Base-by-base conservation (phyloP, 1,140 invertebrate genomes). In the Heliconius eleuchia region DNA sequence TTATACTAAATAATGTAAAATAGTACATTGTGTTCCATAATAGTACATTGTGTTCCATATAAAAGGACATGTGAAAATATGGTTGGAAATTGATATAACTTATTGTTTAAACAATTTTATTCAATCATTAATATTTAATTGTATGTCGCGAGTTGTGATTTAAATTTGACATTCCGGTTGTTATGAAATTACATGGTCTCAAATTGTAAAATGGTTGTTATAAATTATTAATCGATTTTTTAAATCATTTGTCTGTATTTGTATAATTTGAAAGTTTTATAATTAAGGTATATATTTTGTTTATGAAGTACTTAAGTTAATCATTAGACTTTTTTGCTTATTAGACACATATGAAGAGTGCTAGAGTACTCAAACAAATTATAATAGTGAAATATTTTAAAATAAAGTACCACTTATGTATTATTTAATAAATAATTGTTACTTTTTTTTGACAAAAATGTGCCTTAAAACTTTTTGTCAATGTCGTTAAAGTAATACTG, bases 81-180 rank as follows among this genome's bases (percentile, higher is more conserved):
- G 0, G 13, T 27, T 66, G 23, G 3, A 66, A 66, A 30, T 66
- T 11, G 27, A 66, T 66, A 27, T 27, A 66, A 6, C 9, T 27
- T 66, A 66, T 27, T 27, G 30, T 66, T 37, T 37, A 37, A 37
- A 37, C 34, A 37, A 37, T 7, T 27, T 66, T 27, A 66, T 66
- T 11, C 11, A 66, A 27, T 66, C 9, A 30, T 27, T 66, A 66
- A 66, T 80, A 19, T 55, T 71, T 74, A 39, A 73, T 5, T 76
- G 1, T 19, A 71, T 27, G 50, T 71, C 34, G 23, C 23, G 57
- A 76, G 50, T 83, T 82, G 82, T 87, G 79, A 85, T 87, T 85
- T 78, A 81, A 88, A 86, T 86, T 85, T 85, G 76, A 86, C 87
- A 89, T 87, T 89, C 87, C 88, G 82, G 77, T 89, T 81, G 84